Conservation (phyloP, 2,113 vertebrate species). For the Tichodroma muraria region DNA sequence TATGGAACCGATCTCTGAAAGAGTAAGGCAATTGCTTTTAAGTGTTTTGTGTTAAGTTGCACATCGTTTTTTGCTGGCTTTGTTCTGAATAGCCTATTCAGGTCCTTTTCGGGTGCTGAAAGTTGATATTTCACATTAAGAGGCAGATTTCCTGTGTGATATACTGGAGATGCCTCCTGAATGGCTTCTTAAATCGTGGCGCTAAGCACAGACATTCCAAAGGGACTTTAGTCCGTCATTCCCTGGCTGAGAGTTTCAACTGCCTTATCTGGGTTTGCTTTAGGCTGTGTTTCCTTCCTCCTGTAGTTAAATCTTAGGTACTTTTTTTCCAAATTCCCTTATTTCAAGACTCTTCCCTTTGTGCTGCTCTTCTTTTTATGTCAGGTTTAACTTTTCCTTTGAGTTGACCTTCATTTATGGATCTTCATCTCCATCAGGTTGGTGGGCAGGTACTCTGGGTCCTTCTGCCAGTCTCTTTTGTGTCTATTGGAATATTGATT, state of each 20-base stretch:
- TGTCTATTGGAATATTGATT: not conserved
- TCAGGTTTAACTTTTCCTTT: not conserved
- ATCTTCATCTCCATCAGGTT: not conserved
- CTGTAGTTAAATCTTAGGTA: not conserved
- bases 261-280: not conserved
- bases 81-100: not conserved
- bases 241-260: not conserved
- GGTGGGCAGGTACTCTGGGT: not conserved
- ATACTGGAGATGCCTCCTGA: not conserved
- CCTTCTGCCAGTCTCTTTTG: not conserved
- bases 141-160: not conserved
- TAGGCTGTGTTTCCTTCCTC: not conserved
- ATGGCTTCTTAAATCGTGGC: not conserved
- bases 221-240: not conserved
- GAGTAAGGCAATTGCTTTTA: not conserved
- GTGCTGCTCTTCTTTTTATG: not conserved
- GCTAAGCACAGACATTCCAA: not conserved
- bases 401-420: not conserved
- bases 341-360: not conserved
- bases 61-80: not conserved
- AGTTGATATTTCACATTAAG: not conserved
- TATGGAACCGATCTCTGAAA: accelerated
- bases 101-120: not conserved
- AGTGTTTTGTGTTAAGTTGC: not conserved
- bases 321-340: not conserved